Evolutionary conservation across 2,113 vertebrate genomes (phyloP).

Genomic region (Colinus virginianus): DNA sequence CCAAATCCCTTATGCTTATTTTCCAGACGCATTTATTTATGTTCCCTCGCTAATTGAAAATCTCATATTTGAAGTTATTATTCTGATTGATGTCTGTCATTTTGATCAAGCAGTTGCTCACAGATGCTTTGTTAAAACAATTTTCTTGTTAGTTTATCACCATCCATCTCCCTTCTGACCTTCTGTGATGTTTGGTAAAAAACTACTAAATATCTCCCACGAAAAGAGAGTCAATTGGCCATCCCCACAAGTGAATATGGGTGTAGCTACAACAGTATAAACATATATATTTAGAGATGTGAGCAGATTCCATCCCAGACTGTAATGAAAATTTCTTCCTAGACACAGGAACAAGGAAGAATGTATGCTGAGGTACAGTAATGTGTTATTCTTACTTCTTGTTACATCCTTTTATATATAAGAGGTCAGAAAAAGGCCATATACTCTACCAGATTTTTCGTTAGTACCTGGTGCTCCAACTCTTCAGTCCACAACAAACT

Average conservation of each 20-base stretch:
- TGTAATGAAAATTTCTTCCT: background rate
- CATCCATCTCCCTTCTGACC: conserved; percentile 76
- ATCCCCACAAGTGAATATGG: background rate
- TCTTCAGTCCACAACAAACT: background rate
- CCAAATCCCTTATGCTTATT: conserved; percentile 80
- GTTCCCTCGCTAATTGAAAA: conserved; percentile 84
- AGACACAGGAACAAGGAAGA: background rate
- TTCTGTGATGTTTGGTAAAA: conserved; percentile 70
- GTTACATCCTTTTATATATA: background rate
- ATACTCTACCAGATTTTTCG: background rate
- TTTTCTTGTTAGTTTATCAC: conserved; percentile 80
- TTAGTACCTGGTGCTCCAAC: background rate
- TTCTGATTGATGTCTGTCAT: conserved; percentile 87
- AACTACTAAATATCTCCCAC: background rate
- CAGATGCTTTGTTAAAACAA: conserved; percentile 82
- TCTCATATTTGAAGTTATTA: conserved; percentile 85
- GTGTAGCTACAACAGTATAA: background rate
- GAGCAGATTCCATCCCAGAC: background rate
- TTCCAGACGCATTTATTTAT: conserved; percentile 83
- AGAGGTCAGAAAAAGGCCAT: fast-evolving
- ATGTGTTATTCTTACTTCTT: background rate
- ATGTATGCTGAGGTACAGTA: background rate
- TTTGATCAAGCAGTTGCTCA: conserved; percentile 83
- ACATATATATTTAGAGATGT: background rate
- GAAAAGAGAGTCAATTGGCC: conserved; percentile 34